phyloP scores from a whole-genome alignment of 2,888 invertebrate genomes.

The Pollenia griseotomentosa region DNA sequence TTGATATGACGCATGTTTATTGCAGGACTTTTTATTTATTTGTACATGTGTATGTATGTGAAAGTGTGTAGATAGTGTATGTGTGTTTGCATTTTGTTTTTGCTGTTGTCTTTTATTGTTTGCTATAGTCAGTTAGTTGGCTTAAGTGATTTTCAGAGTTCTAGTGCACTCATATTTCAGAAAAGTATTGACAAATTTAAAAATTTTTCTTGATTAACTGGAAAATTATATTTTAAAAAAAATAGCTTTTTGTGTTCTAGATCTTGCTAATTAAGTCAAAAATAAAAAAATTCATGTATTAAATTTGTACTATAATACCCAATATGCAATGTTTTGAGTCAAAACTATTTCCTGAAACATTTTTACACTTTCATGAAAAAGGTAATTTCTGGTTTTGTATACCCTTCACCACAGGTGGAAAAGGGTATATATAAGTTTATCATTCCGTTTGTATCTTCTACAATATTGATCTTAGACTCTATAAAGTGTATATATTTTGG shows the following conservation, averaged over 20 bases:
- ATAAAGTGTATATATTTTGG: too few species aligned
- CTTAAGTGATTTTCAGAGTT: conserved; percentile 66
- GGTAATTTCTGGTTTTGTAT: too few species aligned
- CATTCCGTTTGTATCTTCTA: too few species aligned
- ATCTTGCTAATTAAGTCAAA: too few species aligned
- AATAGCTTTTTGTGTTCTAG: not conserved
- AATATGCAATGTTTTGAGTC: too few species aligned
- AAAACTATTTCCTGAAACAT: too few species aligned
- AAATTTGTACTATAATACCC: too few species aligned
- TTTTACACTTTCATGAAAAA: too few species aligned
- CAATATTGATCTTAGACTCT: too few species aligned
- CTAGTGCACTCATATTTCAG: conserved; percentile 23
- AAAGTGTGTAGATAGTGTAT: conserved; percentile 2
- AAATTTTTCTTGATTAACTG: not conserved
- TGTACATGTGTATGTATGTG: not conserved
- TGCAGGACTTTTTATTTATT: conserved; percentile 58
- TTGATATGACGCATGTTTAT: conserved; percentile 64
- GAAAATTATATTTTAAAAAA: not conserved
- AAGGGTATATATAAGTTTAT: too few species aligned
- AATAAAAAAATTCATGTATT: too few species aligned
- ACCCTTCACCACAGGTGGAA: too few species aligned
- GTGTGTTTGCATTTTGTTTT: conserved; percentile 15
- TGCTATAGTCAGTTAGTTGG: conserved; percentile 64
- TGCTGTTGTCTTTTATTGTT: conserved; percentile 22
- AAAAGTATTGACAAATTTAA: conserved; percentile 39